A percentile compares a stretch with the other conserved stretches of the same genome.
Evolutionary conservation across 1,140 invertebrate genomes (phyloP).

Genomic region (Drosophila setifemur): DNA sequence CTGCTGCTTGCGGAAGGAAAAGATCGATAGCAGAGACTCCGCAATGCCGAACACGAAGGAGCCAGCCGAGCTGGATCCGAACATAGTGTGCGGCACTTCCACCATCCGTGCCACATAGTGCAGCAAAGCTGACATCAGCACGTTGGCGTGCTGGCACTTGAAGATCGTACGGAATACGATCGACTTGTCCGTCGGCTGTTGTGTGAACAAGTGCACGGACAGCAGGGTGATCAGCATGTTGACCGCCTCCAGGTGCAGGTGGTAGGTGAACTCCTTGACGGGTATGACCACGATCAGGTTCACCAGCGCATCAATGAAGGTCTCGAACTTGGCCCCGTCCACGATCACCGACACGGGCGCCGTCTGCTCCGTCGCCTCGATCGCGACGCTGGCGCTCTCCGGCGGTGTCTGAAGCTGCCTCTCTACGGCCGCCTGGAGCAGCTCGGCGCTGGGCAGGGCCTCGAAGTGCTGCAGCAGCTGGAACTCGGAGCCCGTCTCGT

Average conservation of each 20-base stretch:
- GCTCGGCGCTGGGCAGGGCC: slow-evolving; percentile 82
- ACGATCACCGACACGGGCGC: slow-evolving; percentile 52
- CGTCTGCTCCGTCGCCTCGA: slow-evolving; percentile 67
- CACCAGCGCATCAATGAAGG: slow-evolving; percentile 79
- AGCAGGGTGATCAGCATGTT: slow-evolving; percentile 93
- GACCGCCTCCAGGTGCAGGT: slow-evolving; percentile 93
- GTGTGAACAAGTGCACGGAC: slow-evolving; percentile 94
- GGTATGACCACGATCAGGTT: slow-evolving; percentile 81
- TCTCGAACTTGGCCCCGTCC: slow-evolving; percentile 79
- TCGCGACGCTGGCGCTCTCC: slow-evolving; percentile 56
- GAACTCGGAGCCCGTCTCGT: slow-evolving; percentile 90
- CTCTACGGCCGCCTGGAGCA: slow-evolving; percentile 53
- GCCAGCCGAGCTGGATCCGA: slow-evolving; percentile 86
- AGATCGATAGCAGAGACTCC: slow-evolving; percentile 87
- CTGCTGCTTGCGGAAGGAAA: slow-evolving; percentile 83
- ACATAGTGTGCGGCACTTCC: slow-evolving; percentile 88
- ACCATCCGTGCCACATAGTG: slow-evolving; percentile 91
- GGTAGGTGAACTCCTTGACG: slow-evolving; percentile 90
- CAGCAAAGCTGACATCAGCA: slow-evolving; percentile 90
- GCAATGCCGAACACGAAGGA: slow-evolving; percentile 93
- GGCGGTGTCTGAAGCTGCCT: slow-evolving; percentile 34
- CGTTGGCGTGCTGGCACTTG: slow-evolving; percentile 86
- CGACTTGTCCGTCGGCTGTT: slow-evolving; percentile 82
- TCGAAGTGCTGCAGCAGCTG: slow-evolving; percentile 90
- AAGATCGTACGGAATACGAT: slow-evolving; percentile 86